Evolutionary conservation across 2,113 vertebrate genomes (phyloP).

Genomic region (Tragelaphus scriptus): DNA sequence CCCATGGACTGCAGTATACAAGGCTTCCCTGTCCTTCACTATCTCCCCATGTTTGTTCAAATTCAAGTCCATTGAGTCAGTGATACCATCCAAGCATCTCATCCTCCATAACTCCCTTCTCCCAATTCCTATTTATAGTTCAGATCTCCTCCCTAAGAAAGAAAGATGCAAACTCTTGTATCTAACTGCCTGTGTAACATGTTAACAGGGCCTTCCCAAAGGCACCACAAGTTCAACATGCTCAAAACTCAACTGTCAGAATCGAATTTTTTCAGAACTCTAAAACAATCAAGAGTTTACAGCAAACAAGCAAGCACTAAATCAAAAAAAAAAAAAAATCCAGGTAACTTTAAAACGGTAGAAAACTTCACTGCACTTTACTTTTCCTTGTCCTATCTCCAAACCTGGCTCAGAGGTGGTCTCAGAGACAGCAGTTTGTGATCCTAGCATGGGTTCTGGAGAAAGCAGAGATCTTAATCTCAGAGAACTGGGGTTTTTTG

Average conservation of each 20-base stretch:
- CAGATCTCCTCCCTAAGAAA: not conserved
- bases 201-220: not conserved
- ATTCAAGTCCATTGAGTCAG: not conserved
- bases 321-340: not conserved
- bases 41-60: not conserved
- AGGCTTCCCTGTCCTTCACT: not conserved
- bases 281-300: not conserved
- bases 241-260: not conserved
- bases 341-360: not conserved
- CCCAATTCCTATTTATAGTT: not conserved
- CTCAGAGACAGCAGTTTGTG: not conserved
- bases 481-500: not conserved
- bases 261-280: not conserved
- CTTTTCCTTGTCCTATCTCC: not conserved
- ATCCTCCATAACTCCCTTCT: not conserved
- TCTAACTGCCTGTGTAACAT: not conserved
- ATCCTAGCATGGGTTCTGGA: not conserved
- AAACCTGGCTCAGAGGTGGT: not conserved
- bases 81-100: not conserved
- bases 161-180: not conserved
- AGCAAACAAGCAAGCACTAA: not conserved
- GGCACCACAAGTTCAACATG: not conserved
- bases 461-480: not conserved
- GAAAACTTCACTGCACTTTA: not conserved
- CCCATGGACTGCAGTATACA: not conserved